Conservation (phyloP, 2,888 invertebrate species). For the Cephus pulcher region DNA sequence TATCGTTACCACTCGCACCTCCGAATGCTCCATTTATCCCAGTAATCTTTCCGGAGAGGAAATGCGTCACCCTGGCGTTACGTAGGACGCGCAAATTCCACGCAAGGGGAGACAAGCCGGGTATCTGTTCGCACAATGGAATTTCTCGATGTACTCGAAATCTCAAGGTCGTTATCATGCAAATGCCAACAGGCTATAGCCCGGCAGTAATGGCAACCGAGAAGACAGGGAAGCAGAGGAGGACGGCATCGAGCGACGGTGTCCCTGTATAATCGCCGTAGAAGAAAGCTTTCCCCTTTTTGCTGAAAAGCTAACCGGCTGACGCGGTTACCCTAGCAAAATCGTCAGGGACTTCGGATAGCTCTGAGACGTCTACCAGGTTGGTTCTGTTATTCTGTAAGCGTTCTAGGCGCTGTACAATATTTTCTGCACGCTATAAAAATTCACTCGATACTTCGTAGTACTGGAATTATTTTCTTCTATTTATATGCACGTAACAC, state of each 20-base stretch:
- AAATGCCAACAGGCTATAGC: not conserved
- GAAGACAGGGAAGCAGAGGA: not conserved
- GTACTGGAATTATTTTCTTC: no score
- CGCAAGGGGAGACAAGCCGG: not conserved
- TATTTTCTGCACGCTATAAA: no score
- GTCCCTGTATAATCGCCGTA: not conserved
- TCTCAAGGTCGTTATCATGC: constrained; percentile 6
- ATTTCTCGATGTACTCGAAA: constrained; percentile 2
- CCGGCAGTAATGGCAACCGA: not conserved
- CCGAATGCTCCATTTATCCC: not conserved
- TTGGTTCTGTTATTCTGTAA: no score
- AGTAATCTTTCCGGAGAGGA: not conserved
- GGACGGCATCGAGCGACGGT: not conserved
- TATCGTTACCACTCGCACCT: not conserved
- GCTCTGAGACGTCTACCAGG: no score
- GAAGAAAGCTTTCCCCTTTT: not conserved
- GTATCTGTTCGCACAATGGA: not conserved
- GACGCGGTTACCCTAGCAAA: not conserved
- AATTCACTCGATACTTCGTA: no score
- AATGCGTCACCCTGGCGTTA: not conserved
- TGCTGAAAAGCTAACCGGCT: not conserved
- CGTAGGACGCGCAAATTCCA: not conserved
- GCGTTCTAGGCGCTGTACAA: no score
- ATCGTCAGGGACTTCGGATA: not conserved
- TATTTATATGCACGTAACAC: no score